Evolutionary conservation across 2,797 vertebrate genomes (phyloP), one percentile per base, ranked within the genome.

Genomic region (Gambelia wislizenii): DNA sequence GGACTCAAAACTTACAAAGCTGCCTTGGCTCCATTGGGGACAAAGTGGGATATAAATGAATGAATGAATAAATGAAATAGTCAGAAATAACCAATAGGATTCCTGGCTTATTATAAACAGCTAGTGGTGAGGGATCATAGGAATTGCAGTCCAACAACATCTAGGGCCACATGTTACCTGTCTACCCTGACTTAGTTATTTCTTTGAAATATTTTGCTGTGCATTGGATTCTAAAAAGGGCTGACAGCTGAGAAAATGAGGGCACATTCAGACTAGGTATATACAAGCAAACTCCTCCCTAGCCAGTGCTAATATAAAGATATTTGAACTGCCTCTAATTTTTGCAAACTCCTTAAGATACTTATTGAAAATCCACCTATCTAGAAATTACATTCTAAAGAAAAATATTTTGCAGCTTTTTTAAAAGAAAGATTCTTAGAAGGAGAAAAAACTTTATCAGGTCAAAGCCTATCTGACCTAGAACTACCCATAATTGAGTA

Each of bases 401-500:
- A 91, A 89, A 47, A 94, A 85, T 85, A 92, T 93, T 96, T 94
- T 95, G 70, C 88, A 90, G 91, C 84, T 91, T 93, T 93, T 93
- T 59, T 59, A 47, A 81, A 77, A 87, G 74, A 47, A 36, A 49
- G 64, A 49, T 36, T 70, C 4, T 85, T 56, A 27, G 7, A 20
- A 85, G 69, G 69, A 61, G 36, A 67, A 90, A 86, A 56, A 76
- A 85, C 85, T 88, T 8, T 92, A 42, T 89, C 93, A 93, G 91
- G 91, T 96, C 94, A 96, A 89, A 95, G 81, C 91, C 82, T 92
- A 84, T 92, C 44, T 96, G 95, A 96, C 91, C 92, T 95, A 94
- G 77, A 94, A 78, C 89, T 88, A 88, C 87, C 93, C 91, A 96
- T 95, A 96, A 96, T 56, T 91, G 85, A 84, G 89, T 91, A 95